A percentile compares a stretch with the other conserved stretches of the same genome.
phyloP scores from a whole-genome alignment of 2,888 invertebrate genomes.

The Drosophila subsilvestris region DNA sequence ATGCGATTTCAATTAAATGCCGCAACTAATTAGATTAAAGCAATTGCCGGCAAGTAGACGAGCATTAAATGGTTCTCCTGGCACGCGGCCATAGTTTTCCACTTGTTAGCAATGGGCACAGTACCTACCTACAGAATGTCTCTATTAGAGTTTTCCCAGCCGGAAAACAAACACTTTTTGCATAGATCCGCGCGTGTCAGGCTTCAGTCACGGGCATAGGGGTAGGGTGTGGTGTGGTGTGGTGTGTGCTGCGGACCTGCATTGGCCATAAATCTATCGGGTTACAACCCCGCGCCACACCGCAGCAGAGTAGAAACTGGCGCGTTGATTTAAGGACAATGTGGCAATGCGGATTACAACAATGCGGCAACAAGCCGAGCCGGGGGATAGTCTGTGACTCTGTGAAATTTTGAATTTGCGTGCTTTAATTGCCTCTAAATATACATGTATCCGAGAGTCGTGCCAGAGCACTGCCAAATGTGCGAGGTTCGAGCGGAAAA shows the following conservation, averaged over 20 bases:
- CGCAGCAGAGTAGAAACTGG: constrained; percentile 55
- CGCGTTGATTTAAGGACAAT: constrained; percentile 82
- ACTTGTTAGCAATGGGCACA: constrained; percentile 46
- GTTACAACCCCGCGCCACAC: constrained; percentile 22
- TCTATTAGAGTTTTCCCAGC: constrained; percentile 65
- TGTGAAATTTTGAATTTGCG: constrained; percentile 51
- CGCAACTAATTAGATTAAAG: constrained; percentile 72
- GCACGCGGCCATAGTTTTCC: constrained; percentile 61
- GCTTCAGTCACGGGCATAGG: constrained; percentile 52
- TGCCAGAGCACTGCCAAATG: not conserved
- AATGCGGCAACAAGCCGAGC: constrained; percentile 55
- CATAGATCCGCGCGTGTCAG: constrained; percentile 65
- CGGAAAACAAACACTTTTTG: constrained; percentile 71
- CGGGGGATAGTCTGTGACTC: constrained; percentile 25
- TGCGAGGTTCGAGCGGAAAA: constrained; percentile 21
- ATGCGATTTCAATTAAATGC: constrained; percentile 75
- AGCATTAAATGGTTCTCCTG: constrained; percentile 53
- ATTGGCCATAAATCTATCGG: constrained; percentile 70
- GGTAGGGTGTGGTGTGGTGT: constrained; percentile 1
- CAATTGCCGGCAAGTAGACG: constrained; percentile 58
- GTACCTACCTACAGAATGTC: constrained; percentile 11
- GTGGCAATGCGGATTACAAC: constrained; percentile 61
- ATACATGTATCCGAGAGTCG: too few species aligned
- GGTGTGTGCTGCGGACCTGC: constrained; percentile 39
- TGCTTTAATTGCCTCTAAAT: constrained; percentile 71